These are phyloP conservation scores for Scaptomyza cyrtandrae DNA, from an alignment of 2,888 invertebrate species.

Conservation along the genomic window DNA sequence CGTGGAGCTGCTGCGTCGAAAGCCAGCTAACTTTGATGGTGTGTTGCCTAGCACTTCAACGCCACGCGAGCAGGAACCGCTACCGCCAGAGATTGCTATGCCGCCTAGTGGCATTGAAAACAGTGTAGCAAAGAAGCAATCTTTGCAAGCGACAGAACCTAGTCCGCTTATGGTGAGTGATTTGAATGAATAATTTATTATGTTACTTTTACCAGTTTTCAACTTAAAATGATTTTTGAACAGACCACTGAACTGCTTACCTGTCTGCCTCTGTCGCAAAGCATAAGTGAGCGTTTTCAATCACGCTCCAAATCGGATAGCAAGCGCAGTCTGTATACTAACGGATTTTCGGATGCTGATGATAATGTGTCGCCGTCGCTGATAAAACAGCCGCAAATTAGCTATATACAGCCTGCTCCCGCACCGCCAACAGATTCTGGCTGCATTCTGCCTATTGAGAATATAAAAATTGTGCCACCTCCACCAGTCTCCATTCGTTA, in stretches of 20 bases:
- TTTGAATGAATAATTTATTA: background rate
- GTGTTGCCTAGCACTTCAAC: slow-evolving; percentile 1
- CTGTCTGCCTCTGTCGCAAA: slow-evolving; percentile 26
- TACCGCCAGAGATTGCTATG: background rate
- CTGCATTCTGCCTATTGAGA: background rate
- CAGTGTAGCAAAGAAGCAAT: background rate
- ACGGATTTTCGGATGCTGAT: slow-evolving; percentile 51
- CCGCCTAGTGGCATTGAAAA: background rate
- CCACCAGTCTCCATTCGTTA: slow-evolving; percentile 27
- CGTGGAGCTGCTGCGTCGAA: slow-evolving; percentile 62
- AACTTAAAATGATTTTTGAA: background rate
- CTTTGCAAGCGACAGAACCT: background rate
- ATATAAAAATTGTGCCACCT: slow-evolving; percentile 44
- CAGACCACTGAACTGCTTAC: slow-evolving; percentile 36
- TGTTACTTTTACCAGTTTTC: background rate
- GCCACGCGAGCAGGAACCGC: background rate
- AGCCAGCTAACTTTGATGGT: slow-evolving; percentile 15
- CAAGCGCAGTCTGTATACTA: slow-evolving; percentile 57
- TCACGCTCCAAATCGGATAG: background rate
- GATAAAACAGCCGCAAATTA: background rate
- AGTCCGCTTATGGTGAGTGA: slow-evolving; percentile 22
- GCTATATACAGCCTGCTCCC: slow-evolving; percentile 5
- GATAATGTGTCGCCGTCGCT: background rate
- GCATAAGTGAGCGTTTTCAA: slow-evolving; percentile 9
- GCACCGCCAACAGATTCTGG: slow-evolving; percentile 36